Percentiles rank a stretch among this genome's conserved stretches.
Evolutionary conservation across 2,113 vertebrate species (phyloP).

Genomic region (Catharus minimus): DNA sequence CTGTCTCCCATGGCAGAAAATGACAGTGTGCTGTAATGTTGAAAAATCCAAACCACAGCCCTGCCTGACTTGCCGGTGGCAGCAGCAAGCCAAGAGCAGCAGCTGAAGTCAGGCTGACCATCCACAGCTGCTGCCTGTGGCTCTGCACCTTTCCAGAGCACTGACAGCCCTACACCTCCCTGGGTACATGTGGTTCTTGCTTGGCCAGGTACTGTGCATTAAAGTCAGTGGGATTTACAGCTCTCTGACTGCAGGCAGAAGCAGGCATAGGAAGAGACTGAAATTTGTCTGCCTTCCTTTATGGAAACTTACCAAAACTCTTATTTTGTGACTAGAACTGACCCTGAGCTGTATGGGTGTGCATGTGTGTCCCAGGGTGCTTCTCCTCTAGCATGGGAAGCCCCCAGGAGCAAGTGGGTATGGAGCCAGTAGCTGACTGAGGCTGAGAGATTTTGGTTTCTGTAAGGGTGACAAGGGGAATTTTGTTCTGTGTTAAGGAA

Average conservation of each 20-base stretch:
- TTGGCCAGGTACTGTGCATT: neutral
- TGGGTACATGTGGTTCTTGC: rapidly evolving
- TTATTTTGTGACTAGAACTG: neutral
- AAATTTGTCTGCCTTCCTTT: neutral
- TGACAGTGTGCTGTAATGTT: rapidly evolving
- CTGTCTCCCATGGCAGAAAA: neutral
- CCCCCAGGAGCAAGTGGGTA: neutral
- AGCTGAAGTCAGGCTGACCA: neutral
- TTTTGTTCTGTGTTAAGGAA: neutral
- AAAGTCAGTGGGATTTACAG: constrained; percentile 50
- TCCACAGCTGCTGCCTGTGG: rapidly evolving
- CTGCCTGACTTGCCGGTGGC: neutral
- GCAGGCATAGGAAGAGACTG: neutral
- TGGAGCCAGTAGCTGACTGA: neutral
- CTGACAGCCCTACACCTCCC: neutral
- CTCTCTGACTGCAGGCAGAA: neutral
- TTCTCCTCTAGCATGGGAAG: neutral
- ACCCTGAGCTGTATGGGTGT: neutral
- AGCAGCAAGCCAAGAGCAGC: neutral
- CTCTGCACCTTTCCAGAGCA: rapidly evolving
- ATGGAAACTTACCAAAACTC: neutral
- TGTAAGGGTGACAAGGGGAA: too few species aligned
- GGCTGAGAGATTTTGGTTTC: neutral
- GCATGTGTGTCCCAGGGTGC: rapidly evolving
- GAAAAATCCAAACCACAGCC: neutral